phyloP scores from a whole-genome alignment of 1,140 invertebrate genomes.

The Drosophila kohkoa region DNA sequence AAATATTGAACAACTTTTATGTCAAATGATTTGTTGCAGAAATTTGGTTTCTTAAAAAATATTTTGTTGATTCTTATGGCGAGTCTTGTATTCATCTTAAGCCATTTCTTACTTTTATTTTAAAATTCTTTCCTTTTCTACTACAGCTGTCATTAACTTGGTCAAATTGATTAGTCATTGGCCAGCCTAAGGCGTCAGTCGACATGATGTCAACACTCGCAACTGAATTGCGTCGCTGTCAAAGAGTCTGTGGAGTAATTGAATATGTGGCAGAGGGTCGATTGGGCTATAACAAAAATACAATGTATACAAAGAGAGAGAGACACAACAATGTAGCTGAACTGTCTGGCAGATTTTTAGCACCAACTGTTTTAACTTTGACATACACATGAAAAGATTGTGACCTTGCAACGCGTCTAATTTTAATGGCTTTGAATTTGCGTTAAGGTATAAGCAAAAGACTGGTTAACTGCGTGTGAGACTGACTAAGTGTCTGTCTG shows the following conservation, averaged over 20 bases:
- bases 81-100: no score
- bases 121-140: background rate
- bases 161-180: constrained; percentile 1
- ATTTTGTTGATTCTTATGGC: no score
- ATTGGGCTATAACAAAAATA: constrained; percentile 2
- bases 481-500: background rate
- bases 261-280: constrained; percentile 12
- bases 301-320: no score
- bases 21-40: no score
- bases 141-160: background rate
- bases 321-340: background rate
- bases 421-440: constrained; percentile 4
- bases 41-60: no score
- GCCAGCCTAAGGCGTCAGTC: constrained; percentile 6
- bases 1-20: no score
- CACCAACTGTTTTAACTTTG: constrained; percentile 11
- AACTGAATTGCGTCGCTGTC: constrained; percentile 7
- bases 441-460: background rate
- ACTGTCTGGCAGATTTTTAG: constrained; percentile 10
- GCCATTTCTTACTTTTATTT: no score
- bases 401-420: constrained; percentile 5
- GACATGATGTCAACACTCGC: constrained; percentile 14
- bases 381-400: background rate
- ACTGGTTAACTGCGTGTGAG: background rate
- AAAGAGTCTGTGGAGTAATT: background rate